Conservation (phyloP, 2,797 vertebrate genomes). For the Tamandua tetradactyla region DNA sequence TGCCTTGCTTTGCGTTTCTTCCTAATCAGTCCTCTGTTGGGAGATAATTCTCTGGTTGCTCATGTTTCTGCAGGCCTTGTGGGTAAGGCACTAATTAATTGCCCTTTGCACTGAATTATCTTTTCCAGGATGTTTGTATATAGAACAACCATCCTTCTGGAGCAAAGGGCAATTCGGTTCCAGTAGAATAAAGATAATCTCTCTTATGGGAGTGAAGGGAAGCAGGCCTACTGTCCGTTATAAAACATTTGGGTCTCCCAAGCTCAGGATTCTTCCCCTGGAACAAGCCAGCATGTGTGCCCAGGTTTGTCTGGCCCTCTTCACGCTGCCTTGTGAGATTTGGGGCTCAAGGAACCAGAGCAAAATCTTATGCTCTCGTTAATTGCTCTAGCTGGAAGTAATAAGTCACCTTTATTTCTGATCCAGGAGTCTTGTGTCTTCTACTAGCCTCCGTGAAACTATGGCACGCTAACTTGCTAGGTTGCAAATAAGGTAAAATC, state of each 20-base stretch:
- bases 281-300: not conserved
- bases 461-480: not conserved
- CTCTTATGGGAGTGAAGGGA: not conserved
- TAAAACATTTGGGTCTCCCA: not conserved
- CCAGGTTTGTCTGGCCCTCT: not conserved
- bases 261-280: not conserved
- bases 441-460: not conserved
- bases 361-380: not conserved
- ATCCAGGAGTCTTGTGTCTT: not conserved
- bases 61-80: not conserved
- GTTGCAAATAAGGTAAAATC: not conserved
- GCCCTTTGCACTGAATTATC: not conserved
- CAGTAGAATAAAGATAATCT: too few relatives aligned
- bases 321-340: not conserved
- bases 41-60: not conserved
- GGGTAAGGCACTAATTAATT: not conserved
- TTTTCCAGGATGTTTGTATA: not conserved
- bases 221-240: not conserved
- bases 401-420: not conserved
- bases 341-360: not conserved
- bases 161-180: not conserved
- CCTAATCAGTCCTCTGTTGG: not conserved
- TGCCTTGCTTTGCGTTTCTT: not conserved
- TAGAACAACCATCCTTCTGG: not conserved
- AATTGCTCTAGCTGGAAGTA: not conserved